A percentile compares a stretch with the other conserved stretches of the same genome.
Evolutionary conservation across 2,113 vertebrate species (phyloP).

Genomic region (Typhlomys cinereus): DNA sequence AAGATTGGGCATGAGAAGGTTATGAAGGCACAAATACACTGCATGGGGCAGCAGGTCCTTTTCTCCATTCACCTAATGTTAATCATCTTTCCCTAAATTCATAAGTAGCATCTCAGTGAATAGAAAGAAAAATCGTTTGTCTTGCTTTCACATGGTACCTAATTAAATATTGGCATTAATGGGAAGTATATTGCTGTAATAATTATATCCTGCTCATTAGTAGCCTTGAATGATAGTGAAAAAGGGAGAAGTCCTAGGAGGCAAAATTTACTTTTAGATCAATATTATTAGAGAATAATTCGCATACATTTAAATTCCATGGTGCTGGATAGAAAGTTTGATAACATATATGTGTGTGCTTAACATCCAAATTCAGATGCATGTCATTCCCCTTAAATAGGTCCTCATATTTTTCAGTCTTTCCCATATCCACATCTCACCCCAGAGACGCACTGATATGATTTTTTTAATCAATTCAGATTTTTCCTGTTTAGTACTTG

Average conservation of each 20-base stretch:
- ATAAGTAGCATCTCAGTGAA: not conserved
- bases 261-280: not conserved
- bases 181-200: not conserved
- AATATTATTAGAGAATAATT: conserved; percentile 20
- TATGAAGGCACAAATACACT: not conserved
- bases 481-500: not conserved
- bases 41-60: not conserved
- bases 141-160: conserved; percentile 20
- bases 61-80: not conserved
- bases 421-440: not conserved
- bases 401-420: not conserved
- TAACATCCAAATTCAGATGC: not conserved
- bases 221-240: not conserved
- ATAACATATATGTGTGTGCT: not conserved
- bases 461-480: not conserved
- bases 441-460: not conserved
- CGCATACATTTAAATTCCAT: not conserved
- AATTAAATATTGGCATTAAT: conserved; percentile 28
- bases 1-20: not conserved
- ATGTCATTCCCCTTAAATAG: not conserved
- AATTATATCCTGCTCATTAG: not conserved
- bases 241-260: not conserved
- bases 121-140: conserved; percentile 16
- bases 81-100: not conserved
- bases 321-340: not conserved